A percentile compares a stretch with the other conserved stretches of the same genome.
phyloP scores from a whole-genome alignment of 1,140 invertebrate species.

The Nixonia krombeini region DNA sequence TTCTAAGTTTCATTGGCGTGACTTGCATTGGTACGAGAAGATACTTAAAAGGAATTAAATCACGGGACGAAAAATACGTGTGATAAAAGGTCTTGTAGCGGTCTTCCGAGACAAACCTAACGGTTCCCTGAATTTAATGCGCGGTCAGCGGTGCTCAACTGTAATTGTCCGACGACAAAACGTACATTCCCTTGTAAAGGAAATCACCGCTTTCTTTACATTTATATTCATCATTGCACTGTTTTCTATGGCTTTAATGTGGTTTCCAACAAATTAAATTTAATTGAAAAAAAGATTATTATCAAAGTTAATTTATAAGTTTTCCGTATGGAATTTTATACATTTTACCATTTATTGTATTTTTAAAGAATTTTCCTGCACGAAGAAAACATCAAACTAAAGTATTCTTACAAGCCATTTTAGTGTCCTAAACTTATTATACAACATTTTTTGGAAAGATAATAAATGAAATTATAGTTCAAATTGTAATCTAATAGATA shows the following conservation, averaged over 20 bases:
- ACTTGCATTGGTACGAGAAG: no score
- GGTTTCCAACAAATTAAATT: not conserved
- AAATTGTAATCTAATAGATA: no score
- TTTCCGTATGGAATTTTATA: no score
- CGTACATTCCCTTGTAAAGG: conserved; percentile 6
- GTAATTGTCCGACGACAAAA: conserved; percentile 33
- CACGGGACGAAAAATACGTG: conserved; percentile 32
- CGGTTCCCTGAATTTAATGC: conserved; percentile 46
- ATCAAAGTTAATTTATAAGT: not conserved
- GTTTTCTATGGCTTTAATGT: not conserved
- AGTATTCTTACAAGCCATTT: no score
- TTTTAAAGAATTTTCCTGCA: not conserved
- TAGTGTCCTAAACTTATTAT: no score
- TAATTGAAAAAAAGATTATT: not conserved
- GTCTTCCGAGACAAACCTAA: conserved; percentile 44
- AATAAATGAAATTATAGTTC: no score
- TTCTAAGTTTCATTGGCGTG: no score
- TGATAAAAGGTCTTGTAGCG: conserved; percentile 46
- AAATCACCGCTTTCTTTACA: conserved; percentile 15
- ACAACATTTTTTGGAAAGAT: no score
- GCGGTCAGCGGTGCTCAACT: conserved; percentile 46
- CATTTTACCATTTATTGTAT: no score
- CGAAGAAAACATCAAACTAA: no score
- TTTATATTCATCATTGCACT: conserved; percentile 6
- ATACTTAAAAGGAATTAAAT: conserved; percentile 40